phyloP scores from a whole-genome alignment of 2,113 vertebrate genomes.

The Bucco capensis region DNA sequence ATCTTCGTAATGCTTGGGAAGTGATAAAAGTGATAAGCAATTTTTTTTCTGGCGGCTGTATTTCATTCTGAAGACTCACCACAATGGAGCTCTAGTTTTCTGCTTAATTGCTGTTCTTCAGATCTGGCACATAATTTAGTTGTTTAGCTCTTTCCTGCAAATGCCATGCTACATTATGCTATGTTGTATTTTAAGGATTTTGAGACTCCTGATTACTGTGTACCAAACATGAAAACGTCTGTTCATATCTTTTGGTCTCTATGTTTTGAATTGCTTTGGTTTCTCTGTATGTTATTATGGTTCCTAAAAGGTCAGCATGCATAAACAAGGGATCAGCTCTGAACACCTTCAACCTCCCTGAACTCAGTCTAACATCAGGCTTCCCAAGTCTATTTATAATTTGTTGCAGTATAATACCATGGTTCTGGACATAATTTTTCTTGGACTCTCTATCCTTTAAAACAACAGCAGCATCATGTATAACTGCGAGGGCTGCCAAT shows the following conservation, averaged over 20 bases:
- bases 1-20: not conserved
- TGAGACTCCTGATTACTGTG: not conserved
- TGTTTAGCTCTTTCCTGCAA: not conserved
- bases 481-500: not conserved
- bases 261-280: not conserved
- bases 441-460: not conserved
- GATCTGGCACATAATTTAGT: not conserved
- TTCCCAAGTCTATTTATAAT: not conserved
- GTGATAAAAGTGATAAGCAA: not conserved
- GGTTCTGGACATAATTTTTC: not conserved
- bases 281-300: not conserved
- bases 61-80: not conserved
- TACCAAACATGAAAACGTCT: not conserved
- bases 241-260: not conserved
- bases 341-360: not conserved
- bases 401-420: not conserved
- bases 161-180: not conserved
- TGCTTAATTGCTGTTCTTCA: not conserved
- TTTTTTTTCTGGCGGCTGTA: not conserved
- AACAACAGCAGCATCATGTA: not conserved
- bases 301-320: not conserved
- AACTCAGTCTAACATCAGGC: not conserved
- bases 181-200: not conserved
- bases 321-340: not conserved
- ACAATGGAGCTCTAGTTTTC: not conserved